phyloP scores from a whole-genome alignment of 1,140 invertebrate genomes.

The Octopus bimaculoides region DNA sequence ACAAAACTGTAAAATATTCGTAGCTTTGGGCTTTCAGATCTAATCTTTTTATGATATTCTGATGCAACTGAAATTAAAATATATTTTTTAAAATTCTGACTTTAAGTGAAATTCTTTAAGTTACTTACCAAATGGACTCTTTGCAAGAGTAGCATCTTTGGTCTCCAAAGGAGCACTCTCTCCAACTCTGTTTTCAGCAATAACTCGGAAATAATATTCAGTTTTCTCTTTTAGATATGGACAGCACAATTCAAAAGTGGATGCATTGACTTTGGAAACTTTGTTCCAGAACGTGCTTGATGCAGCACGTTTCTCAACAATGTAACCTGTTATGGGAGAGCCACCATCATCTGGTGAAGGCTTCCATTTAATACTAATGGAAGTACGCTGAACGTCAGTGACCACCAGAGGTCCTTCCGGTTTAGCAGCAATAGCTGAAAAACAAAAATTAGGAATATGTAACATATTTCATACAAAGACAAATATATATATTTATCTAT shows the following conservation, averaged over 20 bases:
- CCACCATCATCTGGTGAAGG: conserved; percentile 80
- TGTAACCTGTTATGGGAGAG: conserved; percentile 88
- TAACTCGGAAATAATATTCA: conserved; percentile 88
- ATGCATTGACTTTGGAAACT: conserved; percentile 63
- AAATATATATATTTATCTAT: no score
- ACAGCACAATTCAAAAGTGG: conserved; percentile 67
- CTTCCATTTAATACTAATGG: conserved; percentile 10
- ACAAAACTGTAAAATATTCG: no score
- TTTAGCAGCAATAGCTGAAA: not conserved
- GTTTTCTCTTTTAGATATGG: conserved; percentile 84
- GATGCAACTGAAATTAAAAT: no score
- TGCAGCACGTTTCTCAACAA: conserved; percentile 84
- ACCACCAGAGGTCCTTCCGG: not conserved
- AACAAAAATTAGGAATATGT: not conserved
- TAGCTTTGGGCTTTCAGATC: no score
- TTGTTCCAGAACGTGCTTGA: conserved; percentile 74
- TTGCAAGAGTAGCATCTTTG: conserved; percentile 87
- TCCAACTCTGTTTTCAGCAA: conserved; percentile 91
- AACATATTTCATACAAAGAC: no score
- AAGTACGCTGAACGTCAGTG: conserved; percentile 3
- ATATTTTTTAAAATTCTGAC: no score
- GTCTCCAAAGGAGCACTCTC: conserved; percentile 84
- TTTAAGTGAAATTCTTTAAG: no score
- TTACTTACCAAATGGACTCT: conserved; percentile 83
- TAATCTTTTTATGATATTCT: no score